These are phyloP conservation scores for Eristalis pertinax DNA, from an alignment of 2,888 invertebrate genomes.

Conservation along the genomic window DNA sequence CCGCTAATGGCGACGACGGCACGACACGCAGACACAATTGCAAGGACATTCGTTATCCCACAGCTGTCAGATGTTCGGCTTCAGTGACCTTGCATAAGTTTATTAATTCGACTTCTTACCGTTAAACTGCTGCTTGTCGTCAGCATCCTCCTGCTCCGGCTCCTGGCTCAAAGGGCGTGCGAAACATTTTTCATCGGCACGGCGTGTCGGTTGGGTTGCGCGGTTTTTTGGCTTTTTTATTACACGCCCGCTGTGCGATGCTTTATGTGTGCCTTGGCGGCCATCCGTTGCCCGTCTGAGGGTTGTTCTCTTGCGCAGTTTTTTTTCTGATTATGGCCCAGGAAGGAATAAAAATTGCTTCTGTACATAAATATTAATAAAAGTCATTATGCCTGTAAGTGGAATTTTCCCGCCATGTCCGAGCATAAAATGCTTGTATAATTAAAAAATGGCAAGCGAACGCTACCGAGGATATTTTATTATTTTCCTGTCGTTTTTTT, in stretches of 20 bases:
- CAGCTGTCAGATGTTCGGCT: conserved; percentile 30
- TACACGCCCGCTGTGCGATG: conserved; percentile 3
- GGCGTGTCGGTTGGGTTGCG: neutral
- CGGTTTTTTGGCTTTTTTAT: conserved; percentile 10
- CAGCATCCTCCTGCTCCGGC: neutral
- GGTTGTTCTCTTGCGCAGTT: conserved; percentile 35
- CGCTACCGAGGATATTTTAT: conserved; percentile 50
- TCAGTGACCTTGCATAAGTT: conserved; percentile 48
- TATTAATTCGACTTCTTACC: conserved; percentile 56
- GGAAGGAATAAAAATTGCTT: conserved; percentile 66
- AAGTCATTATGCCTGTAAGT: conserved; percentile 70
- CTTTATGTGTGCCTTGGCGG: conserved; percentile 20
- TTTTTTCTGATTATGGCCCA: conserved; percentile 41
- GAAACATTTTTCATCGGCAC: conserved; percentile 5
- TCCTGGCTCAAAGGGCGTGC: neutral
- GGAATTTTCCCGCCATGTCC: conserved; percentile 70
- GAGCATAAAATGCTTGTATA: conserved; percentile 64
- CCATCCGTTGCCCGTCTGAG: conserved; percentile 35
- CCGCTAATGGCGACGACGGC: conserved; percentile 8
- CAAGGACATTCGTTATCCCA: conserved; percentile 43
- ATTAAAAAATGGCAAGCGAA: conserved; percentile 60
- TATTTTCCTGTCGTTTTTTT: conserved; percentile 42
- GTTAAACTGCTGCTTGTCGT: conserved; percentile 7
- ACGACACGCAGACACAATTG: conserved; percentile 12
- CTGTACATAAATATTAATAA: conserved; percentile 70